Conservation (phyloP, 2,888 invertebrate species). For the Muscina levida region DNA sequence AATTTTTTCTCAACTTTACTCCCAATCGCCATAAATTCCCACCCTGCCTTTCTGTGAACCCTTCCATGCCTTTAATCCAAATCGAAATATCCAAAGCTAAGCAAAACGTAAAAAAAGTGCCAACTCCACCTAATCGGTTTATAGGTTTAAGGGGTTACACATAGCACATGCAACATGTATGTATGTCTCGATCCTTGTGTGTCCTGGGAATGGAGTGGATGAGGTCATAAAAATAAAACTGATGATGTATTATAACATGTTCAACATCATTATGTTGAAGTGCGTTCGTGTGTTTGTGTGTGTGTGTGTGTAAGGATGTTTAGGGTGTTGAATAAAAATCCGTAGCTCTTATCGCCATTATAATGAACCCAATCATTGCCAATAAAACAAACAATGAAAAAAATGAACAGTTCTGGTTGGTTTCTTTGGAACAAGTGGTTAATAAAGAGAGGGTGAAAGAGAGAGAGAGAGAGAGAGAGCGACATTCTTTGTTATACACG, state of each 20-base stretch:
- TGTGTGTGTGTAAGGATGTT: not conserved
- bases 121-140: constrained; percentile 46
- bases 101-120: not conserved
- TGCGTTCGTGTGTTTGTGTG: not conserved
- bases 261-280: not conserved
- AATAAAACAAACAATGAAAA: constrained; percentile 9
- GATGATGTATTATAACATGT: constrained; percentile 22
- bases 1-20: too few relatives aligned
- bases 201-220: not conserved
- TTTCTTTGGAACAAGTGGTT: not conserved
- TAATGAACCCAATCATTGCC: constrained; percentile 14
- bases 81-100: too few relatives aligned
- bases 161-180: constrained; percentile 57
- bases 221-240: constrained; percentile 36
- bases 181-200: not conserved
- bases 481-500: too few relatives aligned
- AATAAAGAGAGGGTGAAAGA: constrained; percentile 1
- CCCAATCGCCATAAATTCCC: too few relatives aligned
- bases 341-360: not conserved
- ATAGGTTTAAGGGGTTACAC: constrained; percentile 48
- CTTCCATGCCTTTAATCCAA: too few relatives aligned
- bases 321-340: not conserved
- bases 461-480: too few relatives aligned
- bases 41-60: too few relatives aligned
- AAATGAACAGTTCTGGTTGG: not conserved